Percentiles rank a stretch among this genome's conserved stretches.
Conservation (phyloP, 2,113 vertebrate genomes). For the Pomatorhinus ruficollis region DNA sequence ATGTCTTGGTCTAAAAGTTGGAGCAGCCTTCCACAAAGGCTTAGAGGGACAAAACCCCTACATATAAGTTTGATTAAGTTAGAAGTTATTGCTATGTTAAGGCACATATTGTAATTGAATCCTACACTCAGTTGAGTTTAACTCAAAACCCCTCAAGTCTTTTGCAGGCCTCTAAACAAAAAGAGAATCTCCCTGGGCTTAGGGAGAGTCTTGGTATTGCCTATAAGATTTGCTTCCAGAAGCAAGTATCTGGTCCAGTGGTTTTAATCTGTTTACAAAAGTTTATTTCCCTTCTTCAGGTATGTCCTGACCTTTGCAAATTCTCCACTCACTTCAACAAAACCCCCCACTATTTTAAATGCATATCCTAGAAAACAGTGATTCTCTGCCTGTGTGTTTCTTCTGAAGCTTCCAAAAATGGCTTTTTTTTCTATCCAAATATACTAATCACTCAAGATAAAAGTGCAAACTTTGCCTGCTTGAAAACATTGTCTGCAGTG, state of each 20-base stretch:
- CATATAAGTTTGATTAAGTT: not conserved
- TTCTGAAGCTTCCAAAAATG: not conserved
- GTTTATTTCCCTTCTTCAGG: not conserved
- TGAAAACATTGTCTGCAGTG: not conserved
- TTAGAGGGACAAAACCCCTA: fast-evolving
- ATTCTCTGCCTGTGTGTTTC: not conserved
- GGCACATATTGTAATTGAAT: not conserved
- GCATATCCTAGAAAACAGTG: not conserved
- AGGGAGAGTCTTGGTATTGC: not conserved
- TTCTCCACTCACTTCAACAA: not conserved
- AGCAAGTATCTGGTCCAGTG: not conserved
- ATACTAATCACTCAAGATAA: not conserved
- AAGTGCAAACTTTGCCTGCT: not conserved
- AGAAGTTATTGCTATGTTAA: not conserved
- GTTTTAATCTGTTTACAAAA: not conserved
- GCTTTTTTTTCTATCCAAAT: not conserved
- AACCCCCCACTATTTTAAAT: not conserved
- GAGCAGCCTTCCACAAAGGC: not conserved
- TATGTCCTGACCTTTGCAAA: not conserved
- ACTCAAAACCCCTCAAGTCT: not conserved
- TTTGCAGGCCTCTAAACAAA: not conserved
- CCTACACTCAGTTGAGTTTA: not conserved
- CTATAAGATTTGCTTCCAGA: not conserved
- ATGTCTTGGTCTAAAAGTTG: not conserved
- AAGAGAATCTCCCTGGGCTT: not conserved